Conservation (phyloP, 2,888 invertebrate genomes). For the Monoplex corrugatus region DNA sequence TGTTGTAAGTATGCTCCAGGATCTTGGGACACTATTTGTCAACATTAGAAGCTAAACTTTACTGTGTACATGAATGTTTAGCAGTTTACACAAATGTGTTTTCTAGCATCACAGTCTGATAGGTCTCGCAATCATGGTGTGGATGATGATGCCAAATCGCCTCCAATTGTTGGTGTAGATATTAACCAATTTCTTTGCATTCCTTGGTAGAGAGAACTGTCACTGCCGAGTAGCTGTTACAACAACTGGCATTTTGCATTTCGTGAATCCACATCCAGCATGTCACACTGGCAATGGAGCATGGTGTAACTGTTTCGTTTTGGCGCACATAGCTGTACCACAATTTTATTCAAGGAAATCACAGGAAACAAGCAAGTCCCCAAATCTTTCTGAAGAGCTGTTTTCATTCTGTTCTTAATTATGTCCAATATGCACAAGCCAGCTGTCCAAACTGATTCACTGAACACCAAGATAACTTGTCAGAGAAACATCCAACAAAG, state of each 20-base stretch:
- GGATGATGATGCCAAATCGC: background rate
- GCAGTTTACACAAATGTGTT: constrained; percentile 13
- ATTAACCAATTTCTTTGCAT: too few species aligned
- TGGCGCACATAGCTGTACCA: background rate
- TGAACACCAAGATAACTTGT: background rate
- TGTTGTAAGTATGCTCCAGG: too few species aligned
- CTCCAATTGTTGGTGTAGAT: background rate
- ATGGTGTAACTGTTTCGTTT: background rate
- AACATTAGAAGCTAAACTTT: background rate
- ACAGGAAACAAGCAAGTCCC: background rate
- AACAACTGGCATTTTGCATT: background rate
- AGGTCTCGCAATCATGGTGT: background rate
- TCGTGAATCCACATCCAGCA: background rate
- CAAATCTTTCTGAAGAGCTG: background rate
- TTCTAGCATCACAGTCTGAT: constrained; percentile 7
- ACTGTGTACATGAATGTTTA: constrained; percentile 8
- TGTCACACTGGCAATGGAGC: background rate
- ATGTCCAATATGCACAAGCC: background rate
- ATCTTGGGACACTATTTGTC: background rate
- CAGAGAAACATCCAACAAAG: background rate
- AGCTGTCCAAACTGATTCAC: background rate
- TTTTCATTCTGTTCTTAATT: background rate
- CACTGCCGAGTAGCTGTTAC: too few species aligned
- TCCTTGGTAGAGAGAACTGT: too few species aligned
- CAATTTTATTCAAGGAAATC: background rate